Evolutionary conservation across 2,888 invertebrate species (phyloP).

Genomic region (Drosophila planitibia): DNA sequence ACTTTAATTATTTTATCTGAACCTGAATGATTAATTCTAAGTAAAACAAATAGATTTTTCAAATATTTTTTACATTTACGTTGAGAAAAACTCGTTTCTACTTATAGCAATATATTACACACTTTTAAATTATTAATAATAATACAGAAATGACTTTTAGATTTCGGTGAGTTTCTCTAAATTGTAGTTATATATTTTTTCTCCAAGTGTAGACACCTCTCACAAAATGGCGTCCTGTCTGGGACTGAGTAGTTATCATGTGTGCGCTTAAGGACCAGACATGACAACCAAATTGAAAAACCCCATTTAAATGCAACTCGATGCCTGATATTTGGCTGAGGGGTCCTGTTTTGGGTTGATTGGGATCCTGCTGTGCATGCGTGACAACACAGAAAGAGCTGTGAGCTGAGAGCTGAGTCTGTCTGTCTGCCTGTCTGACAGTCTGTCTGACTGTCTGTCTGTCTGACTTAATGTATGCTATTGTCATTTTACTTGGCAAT

Average conservation of each 20-base stretch:
- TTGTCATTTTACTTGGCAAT: conserved; percentile 62
- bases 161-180: not conserved
- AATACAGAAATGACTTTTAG: not conserved
- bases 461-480: conserved; percentile 71
- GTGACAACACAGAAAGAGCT: conserved; percentile 31
- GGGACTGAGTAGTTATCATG: not conserved
- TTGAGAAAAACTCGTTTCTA: not conserved
- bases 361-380: conserved; percentile 8
- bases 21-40: not conserved
- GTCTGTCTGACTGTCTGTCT: conserved; percentile 11
- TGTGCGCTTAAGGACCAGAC: conserved; percentile 31
- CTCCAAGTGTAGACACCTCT: not conserved
- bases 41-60: not conserved
- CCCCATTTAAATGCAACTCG: conserved; percentile 59
- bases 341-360: not conserved
- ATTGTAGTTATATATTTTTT: not conserved
- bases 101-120: not conserved
- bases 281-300: conserved; percentile 57
- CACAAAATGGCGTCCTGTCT: conserved; percentile 20
- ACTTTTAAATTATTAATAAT: not conserved
- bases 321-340: conserved; percentile 17
- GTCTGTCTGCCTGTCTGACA: not conserved
- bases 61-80: not conserved
- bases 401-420: not conserved
- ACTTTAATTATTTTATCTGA: not conserved